phyloP scores from a whole-genome alignment of 2,113 vertebrate genomes.

The Xiphophorus hellerii region DNA sequence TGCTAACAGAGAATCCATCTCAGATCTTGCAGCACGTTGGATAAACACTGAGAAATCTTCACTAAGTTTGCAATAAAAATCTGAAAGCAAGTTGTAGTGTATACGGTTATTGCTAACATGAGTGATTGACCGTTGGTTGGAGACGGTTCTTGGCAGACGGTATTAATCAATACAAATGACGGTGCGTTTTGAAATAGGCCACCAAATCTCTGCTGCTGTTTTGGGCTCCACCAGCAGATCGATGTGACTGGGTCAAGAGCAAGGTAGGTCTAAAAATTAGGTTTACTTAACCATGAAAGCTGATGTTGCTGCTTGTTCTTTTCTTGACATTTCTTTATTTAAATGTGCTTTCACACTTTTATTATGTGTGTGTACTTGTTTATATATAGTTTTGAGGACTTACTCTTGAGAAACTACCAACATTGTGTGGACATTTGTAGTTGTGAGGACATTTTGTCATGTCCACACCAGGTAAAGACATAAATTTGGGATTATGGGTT shows the following conservation, averaged over 20 bases:
- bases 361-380: too few relatives aligned
- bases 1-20: slow-evolving; percentile 32
- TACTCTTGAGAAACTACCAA: too few relatives aligned
- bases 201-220: slow-evolving; percentile 16
- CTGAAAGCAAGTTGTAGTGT: neutral
- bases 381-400: too few relatives aligned
- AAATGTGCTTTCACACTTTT: too few relatives aligned
- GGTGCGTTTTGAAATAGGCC: slow-evolving; percentile 59
- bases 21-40: slow-evolving; percentile 9
- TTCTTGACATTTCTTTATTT: too few relatives aligned
- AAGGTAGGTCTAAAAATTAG: too few relatives aligned
- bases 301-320: too few relatives aligned
- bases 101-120: slow-evolving; percentile 39
- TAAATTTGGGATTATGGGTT: too few relatives aligned
- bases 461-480: too few relatives aligned
- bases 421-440: too few relatives aligned
- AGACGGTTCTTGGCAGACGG: slow-evolving; percentile 20
- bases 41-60: neutral
- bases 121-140: slow-evolving; percentile 14
- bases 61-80: neutral
- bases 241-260: slow-evolving; percentile 22
- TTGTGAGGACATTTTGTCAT: too few relatives aligned
- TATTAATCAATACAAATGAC: slow-evolving; percentile 69
- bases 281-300: too few relatives aligned
- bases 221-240: slow-evolving; percentile 35